A percentile compares a stretch with the other conserved stretches of the same genome.
phyloP scores from a whole-genome alignment of 2,113 vertebrate genomes.

The Eupsittula cactorum region DNA sequence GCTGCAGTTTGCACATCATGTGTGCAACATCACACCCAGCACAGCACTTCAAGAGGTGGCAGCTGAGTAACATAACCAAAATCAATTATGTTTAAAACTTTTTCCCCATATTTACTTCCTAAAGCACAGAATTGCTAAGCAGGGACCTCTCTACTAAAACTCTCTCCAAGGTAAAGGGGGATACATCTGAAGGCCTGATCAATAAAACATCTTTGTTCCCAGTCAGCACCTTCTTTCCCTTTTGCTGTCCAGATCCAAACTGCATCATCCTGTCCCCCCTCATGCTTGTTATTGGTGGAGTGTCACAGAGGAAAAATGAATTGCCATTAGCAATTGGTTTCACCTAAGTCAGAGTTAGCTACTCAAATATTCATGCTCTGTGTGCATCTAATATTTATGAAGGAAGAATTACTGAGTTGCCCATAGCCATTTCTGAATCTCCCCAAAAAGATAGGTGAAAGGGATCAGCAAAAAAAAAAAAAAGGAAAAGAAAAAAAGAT shows the following conservation, averaged over 20 bases:
- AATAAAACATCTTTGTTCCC: not conserved
- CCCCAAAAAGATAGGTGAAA: slow-evolving; percentile 35
- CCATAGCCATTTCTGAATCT: slow-evolving; percentile 32
- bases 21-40: rapidly evolving
- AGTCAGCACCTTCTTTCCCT: not conserved
- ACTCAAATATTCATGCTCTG: slow-evolving; percentile 66
- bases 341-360: slow-evolving; percentile 63
- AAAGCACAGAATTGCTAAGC: not conserved
- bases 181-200: not conserved
- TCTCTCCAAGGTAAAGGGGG: not conserved
- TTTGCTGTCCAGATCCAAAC: not conserved
- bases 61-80: not conserved
- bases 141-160: not conserved
- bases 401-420: slow-evolving; percentile 58
- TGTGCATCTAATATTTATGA: slow-evolving; percentile 67
- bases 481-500: not conserved
- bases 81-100: not conserved
- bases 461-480: not conserved
- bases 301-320: slow-evolving; percentile 63
- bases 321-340: slow-evolving; percentile 62
- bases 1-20: rapidly evolving
- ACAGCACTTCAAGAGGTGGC: rapidly evolving
- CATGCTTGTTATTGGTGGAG: slow-evolving; percentile 36
- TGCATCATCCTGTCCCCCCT: slow-evolving; percentile 20
- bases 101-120: not conserved